A percentile compares a stretch with the other conserved stretches of the same genome.
Evolutionary conservation across 1,140 invertebrate genomes (phyloP).

Genomic region (Philopotamus ludificatus): DNA sequence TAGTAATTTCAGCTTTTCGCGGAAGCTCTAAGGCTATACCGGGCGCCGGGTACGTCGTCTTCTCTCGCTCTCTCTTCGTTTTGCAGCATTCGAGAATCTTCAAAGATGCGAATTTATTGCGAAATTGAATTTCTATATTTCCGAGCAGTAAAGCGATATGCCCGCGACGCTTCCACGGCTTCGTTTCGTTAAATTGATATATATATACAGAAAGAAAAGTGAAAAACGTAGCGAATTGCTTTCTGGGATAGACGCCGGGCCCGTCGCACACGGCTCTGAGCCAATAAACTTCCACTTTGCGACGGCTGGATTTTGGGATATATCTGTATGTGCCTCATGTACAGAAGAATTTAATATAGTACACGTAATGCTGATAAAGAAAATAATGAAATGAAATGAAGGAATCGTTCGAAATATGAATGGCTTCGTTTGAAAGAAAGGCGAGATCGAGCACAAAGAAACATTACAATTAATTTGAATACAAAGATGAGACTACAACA

Average conservation of each 20-base stretch:
- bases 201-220: constrained; percentile 7
- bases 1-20: neutral
- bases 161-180: neutral
- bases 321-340: neutral
- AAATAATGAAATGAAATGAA: too few relatives aligned
- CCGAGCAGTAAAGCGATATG: neutral
- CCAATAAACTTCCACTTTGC: constrained; percentile 10
- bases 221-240: constrained; percentile 2
- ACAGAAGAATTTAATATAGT: constrained; percentile 3
- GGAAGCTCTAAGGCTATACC: neutral
- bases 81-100: constrained; percentile 11
- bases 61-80: neutral
- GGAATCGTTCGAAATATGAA: too few relatives aligned
- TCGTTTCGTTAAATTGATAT: constrained; percentile 16
- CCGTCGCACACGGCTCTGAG: constrained; percentile 7
- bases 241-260: neutral
- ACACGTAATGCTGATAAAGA: too few relatives aligned
- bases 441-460: too few relatives aligned
- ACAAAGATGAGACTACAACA: too few relatives aligned
- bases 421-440: too few relatives aligned
- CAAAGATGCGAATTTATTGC: constrained; percentile 10
- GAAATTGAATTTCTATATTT: constrained; percentile 8
- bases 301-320: constrained; percentile 1
- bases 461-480: too few relatives aligned
- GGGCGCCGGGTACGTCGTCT: neutral